Percentiles rank a stretch among this genome's conserved stretches.
Conservation (phyloP, 2,113 vertebrate genomes). For the Myxocyprinus asiaticus region DNA sequence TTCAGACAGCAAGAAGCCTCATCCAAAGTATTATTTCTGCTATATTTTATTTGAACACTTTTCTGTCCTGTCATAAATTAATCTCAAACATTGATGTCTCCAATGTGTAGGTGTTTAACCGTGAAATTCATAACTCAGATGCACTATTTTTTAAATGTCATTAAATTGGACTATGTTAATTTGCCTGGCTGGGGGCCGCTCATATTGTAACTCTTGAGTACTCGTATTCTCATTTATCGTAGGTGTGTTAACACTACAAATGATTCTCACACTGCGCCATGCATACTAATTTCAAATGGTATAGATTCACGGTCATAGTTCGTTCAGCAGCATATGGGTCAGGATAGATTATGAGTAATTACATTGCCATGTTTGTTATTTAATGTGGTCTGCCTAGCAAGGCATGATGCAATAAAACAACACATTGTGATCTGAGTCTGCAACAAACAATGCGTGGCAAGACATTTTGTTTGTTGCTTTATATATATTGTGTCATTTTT, state of each 20-base stretch:
- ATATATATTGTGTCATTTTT: too few species aligned
- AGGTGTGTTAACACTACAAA: slow-evolving; percentile 24
- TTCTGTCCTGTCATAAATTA: neutral
- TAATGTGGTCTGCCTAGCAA: neutral
- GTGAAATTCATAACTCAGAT: neutral
- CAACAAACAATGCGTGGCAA: neutral
- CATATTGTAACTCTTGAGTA: slow-evolving; percentile 10
- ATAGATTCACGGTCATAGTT: neutral
- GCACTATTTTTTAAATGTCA: slow-evolving; percentile 13
- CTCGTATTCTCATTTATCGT: slow-evolving; percentile 33
- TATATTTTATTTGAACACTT: neutral
- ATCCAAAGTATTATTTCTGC: slow-evolving; percentile 36
- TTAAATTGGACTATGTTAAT: slow-evolving; percentile 17
- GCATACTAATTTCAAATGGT: slow-evolving; percentile 13
- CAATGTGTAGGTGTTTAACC: neutral
- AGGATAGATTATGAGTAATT: slow-evolving; percentile 11
- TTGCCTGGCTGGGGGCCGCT: slow-evolving; percentile 27
- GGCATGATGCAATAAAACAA: neutral
- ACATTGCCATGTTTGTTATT: slow-evolving; percentile 1
- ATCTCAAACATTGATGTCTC: neutral
- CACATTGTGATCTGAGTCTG: neutral
- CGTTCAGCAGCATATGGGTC: neutral
- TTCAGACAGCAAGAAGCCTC: slow-evolving; percentile 22
- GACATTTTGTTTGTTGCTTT: neutral
- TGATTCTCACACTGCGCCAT: slow-evolving; percentile 11